Base-by-base conservation (phyloP, 2,113 vertebrate genomes). In the Campylorhamphus procurvoides region DNA sequence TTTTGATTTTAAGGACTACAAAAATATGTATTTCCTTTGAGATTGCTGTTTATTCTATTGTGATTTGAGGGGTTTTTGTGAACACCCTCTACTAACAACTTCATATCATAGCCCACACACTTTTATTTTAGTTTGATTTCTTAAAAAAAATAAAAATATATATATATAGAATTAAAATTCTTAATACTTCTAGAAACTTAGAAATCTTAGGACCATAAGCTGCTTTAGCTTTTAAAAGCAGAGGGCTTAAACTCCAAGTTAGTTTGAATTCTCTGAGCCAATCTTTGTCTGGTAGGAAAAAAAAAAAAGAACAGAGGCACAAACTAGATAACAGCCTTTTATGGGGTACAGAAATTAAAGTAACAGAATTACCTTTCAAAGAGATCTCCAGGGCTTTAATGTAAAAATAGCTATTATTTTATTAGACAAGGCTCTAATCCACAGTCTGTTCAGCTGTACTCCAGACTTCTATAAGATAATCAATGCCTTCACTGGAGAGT, bases 351-450 rank as follows among this genome's bases (percentile, higher is more conserved):
- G 95, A 96, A 97, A 97, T 97, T 96, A 97, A 97, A 97, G 96
- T 95, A 97, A 95, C 94, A 93, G 94, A 97, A 96, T 97, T 97
- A 96, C 96, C 78, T 97, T 97, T 96, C 96, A 97, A 97, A 97
- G 95, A 96, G 78, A 96, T 97, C 94, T 96, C 93, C 84, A 74
- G 87, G 95, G 96, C 92, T 97, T 97, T 97, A 96, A 96, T 97
- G 96, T 97, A 96, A 97, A 97, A 97, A 97, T 97, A 97, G 95
- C 93, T 97, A 97, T 97, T 97, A 97, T 97, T 97, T 97, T 97
- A 97, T 97, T 96, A 97, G 96, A 96, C 96, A 96, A 95, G 93
- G 63, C 74, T 96, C 79, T 97, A 96, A 97, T 97, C 97, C 97
- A 94, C 89, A 94, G 93, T 89, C 96, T 96, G 90, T 89, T 94